phyloP scores from a whole-genome alignment of 1,140 invertebrate species.

The Eumaeus atala region DNA sequence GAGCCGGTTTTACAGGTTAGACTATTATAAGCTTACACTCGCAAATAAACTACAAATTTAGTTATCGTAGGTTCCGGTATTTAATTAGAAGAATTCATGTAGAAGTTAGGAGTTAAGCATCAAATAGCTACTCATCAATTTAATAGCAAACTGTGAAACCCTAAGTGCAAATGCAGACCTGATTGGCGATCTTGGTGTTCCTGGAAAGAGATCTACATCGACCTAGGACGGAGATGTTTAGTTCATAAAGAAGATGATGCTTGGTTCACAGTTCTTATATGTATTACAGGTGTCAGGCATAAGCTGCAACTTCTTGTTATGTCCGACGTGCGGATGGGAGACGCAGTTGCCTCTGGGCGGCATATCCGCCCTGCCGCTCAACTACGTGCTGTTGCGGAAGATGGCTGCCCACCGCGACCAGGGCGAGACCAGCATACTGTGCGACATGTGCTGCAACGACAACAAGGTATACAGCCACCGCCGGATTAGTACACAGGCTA shows the following conservation, averaged over 20 bases:
- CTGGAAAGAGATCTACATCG: too few relatives aligned
- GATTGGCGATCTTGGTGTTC: too few relatives aligned
- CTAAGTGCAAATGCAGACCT: neutral
- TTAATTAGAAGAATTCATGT: too few relatives aligned
- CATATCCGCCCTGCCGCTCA: slow-evolving; percentile 71
- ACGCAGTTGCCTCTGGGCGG: slow-evolving; percentile 70
- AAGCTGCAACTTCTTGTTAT: slow-evolving; percentile 59
- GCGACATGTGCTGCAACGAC: slow-evolving; percentile 75
- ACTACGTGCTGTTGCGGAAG: slow-evolving; percentile 75
- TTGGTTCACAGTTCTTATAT: neutral
- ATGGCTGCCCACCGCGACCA: slow-evolving; percentile 66
- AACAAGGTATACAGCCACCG: slow-evolving; percentile 53
- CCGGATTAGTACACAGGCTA: neutral
- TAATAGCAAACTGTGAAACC: too few relatives aligned
- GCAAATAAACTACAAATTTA: too few relatives aligned
- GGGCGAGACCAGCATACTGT: slow-evolving; percentile 52
- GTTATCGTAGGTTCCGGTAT: too few relatives aligned
- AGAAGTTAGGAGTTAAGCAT: too few relatives aligned
- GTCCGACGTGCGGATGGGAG: slow-evolving; percentile 72
- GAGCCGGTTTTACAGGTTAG: too few relatives aligned
- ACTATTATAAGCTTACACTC: too few relatives aligned
- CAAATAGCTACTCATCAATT: too few relatives aligned
- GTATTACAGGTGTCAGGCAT: slow-evolving; percentile 54
- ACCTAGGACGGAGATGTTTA: too few relatives aligned
- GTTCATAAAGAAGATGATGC: too few relatives aligned